Evolutionary conservation across 2,113 vertebrate genomes (phyloP).

Genomic region (Hucho hucho): DNA sequence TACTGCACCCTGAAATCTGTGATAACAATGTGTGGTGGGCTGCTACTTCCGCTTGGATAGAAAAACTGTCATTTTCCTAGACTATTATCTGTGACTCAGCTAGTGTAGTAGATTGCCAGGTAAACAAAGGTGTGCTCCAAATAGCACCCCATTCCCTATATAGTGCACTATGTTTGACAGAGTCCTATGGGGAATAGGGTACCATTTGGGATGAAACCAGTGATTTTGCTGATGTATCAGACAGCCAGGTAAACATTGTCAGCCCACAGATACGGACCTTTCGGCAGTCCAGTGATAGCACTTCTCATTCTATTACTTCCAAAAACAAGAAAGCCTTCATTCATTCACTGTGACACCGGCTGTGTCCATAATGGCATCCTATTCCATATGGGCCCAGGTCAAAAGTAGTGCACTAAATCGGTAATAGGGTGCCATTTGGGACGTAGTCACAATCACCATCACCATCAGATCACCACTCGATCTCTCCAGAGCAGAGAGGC

Average conservation of each 20-base stretch:
- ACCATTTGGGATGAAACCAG: no score
- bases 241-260: not conserved
- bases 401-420: no score
- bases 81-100: not conserved
- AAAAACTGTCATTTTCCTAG: not conserved
- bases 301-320: conserved; percentile 11
- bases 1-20: no score
- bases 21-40: not conserved
- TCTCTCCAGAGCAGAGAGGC: not conserved
- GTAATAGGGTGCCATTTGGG: no score
- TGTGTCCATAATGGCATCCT: no score
- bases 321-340: conserved; percentile 8
- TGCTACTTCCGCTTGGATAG: not conserved
- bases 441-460: no score
- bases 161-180: no score
- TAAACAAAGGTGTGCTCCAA: no score
- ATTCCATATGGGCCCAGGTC: no score
- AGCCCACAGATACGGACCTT: conserved; percentile 2
- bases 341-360: conserved; percentile 26
- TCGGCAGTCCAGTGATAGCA: conserved; percentile 15
- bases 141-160: no score
- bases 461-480: not conserved
- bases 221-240: not conserved
- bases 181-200: no score
- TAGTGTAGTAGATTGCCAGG: not conserved